Percentiles rank a stretch among this genome's conserved stretches.
Conservation (phyloP, 2,113 vertebrate species). For the Marcusenius ussheri region DNA sequence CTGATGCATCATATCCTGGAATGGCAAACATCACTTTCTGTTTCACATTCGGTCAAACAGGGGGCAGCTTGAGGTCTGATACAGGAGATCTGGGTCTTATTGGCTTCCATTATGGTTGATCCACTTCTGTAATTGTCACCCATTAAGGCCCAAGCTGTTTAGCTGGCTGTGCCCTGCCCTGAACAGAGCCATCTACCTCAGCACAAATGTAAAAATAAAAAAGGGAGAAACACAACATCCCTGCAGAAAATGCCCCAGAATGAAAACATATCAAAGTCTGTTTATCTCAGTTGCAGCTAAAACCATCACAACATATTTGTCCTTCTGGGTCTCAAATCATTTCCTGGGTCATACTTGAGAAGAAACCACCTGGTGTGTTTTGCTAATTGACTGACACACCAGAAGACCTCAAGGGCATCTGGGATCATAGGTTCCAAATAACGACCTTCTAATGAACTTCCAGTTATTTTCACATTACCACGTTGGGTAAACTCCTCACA, state of each 20-base stretch:
- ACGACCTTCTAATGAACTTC: background rate
- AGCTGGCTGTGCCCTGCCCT: slow-evolving; percentile 30
- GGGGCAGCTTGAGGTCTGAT: background rate
- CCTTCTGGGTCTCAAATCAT: background rate
- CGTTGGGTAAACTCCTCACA: background rate
- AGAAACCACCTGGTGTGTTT: background rate
- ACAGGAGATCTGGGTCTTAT: background rate
- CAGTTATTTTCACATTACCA: background rate
- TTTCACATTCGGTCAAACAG: background rate
- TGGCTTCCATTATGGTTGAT: background rate
- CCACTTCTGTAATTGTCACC: slow-evolving; percentile 27
- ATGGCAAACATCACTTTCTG: background rate
- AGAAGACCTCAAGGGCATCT: background rate
- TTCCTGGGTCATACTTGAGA: background rate
- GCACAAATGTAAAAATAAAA: slow-evolving; percentile 32
- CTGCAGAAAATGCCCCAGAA: slow-evolving; percentile 24
- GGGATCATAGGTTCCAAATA: background rate
- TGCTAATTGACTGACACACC: background rate
- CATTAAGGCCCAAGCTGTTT: slow-evolving; percentile 35
- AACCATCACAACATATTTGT: background rate
- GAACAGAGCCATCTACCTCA: slow-evolving; percentile 30
- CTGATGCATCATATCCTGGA: background rate
- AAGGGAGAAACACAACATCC: background rate
- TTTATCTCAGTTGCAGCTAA: slow-evolving; percentile 33
- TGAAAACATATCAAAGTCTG: slow-evolving; percentile 40